Evolutionary conservation across 2,113 vertebrate genomes (phyloP).

Genomic region (Hydrochoerus hydrochaeris): DNA sequence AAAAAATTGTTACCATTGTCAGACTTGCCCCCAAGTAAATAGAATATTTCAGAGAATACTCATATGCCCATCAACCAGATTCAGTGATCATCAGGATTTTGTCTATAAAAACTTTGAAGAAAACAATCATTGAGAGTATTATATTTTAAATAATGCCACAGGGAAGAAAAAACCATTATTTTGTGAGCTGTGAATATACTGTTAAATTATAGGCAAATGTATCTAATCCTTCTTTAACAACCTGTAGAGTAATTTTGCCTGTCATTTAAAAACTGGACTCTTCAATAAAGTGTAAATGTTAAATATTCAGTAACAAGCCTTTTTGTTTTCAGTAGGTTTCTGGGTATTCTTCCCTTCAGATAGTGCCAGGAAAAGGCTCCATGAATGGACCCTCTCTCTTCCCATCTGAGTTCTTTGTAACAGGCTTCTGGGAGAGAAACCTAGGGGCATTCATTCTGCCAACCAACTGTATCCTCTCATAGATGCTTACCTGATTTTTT

Average conservation of each 20-base stretch:
- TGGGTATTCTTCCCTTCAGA: constrained; percentile 3
- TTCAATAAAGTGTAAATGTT: constrained; percentile 35
- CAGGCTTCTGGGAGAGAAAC: not conserved
- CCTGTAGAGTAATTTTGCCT: not conserved
- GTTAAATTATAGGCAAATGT: not conserved
- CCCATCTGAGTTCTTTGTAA: not conserved
- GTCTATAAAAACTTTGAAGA: constrained; percentile 16
- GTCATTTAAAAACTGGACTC: not conserved
- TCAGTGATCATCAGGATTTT: constrained; percentile 6
- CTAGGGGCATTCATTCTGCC: not conserved
- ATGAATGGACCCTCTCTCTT: not conserved
- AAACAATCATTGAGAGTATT: not conserved
- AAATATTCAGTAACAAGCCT: not conserved
- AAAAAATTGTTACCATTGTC: constrained; percentile 15
- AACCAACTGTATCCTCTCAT: not conserved
- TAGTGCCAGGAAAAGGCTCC: not conserved
- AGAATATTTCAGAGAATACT: not conserved
- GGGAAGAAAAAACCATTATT: constrained; percentile 2
- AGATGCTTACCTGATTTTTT: not conserved
- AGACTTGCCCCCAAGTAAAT: constrained; percentile 26
- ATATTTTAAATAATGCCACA: not conserved
- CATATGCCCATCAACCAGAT: not conserved
- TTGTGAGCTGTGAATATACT: not conserved
- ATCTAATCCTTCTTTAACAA: not conserved
- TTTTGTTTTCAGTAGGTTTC: not conserved